Conservation (phyloP, 30 jellyfish, hydroid and myxozoan species). For the Aurelia sp. region DNA sequence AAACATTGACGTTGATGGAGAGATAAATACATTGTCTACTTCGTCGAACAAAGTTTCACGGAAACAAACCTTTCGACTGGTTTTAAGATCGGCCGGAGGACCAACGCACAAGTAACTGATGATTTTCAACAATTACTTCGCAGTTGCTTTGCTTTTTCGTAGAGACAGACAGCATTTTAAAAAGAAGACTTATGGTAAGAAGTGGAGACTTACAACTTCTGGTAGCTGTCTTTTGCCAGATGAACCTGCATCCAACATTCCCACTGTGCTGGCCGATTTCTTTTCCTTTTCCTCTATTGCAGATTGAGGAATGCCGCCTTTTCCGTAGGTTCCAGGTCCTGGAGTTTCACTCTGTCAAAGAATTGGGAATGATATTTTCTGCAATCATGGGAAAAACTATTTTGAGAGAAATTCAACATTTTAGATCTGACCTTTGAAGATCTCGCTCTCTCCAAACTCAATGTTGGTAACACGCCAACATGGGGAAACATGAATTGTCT, state of each 20-base stretch:
- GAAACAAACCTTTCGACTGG: too few species aligned
- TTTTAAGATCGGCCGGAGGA: too few species aligned
- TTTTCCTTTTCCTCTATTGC: constrained; percentile 83
- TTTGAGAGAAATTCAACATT: neutral
- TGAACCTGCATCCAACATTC: constrained; percentile 97
- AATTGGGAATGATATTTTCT: neutral
- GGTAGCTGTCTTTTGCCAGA: constrained; percentile 98
- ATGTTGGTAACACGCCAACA: too few species aligned
- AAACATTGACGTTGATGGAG: too few species aligned
- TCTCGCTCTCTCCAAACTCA: too few species aligned
- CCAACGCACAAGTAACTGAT: too few species aligned
- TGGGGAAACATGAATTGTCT: too few species aligned
- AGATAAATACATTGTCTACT: too few species aligned
- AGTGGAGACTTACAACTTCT: constrained; percentile 85
- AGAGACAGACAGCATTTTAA: too few species aligned
- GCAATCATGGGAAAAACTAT: neutral
- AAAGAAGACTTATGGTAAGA: neutral
- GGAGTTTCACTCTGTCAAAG: constrained; percentile 87
- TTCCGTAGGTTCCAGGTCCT: constrained; percentile 99
- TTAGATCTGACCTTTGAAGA: neutral
- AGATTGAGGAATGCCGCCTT: constrained; percentile 97
- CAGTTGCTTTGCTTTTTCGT: too few species aligned
- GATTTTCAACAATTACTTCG: too few species aligned
- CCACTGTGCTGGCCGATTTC: constrained; percentile 91
- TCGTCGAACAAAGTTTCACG: too few species aligned